phyloP scores from a whole-genome alignment of 2,797 vertebrate genomes.

The Manis pentadactyla region DNA sequence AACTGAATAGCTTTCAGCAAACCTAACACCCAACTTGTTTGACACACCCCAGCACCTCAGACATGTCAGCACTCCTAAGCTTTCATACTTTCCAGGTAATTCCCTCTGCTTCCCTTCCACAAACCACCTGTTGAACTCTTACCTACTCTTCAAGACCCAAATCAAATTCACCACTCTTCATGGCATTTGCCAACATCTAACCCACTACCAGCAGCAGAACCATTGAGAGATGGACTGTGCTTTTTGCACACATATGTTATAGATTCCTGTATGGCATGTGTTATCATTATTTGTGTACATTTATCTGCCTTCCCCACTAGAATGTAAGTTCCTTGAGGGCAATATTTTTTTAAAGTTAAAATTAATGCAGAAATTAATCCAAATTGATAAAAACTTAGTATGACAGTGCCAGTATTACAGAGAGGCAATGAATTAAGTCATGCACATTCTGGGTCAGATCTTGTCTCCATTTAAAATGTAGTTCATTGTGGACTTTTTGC shows the following conservation, averaged over 20 bases:
- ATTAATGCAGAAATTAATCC: conserved; percentile 12
- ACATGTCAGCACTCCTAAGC: background rate
- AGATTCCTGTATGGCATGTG: background rate
- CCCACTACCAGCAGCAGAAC: background rate
- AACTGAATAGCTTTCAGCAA: background rate
- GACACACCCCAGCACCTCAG: background rate
- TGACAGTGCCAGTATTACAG: background rate
- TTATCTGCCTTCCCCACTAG: background rate
- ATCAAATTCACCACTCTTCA: background rate
- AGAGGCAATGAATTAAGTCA: background rate
- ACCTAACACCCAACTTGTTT: background rate
- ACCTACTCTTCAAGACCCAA: background rate
- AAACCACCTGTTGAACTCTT: background rate
- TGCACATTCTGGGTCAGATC: background rate
- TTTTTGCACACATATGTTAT: rapidly evolving
- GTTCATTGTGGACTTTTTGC: background rate
- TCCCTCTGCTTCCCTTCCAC: background rate
- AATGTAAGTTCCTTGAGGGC: background rate
- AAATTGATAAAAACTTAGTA: conserved; percentile 1
- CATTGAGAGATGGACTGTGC: background rate
- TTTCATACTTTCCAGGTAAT: background rate
- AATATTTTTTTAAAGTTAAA: background rate
- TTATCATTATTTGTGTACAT: background rate
- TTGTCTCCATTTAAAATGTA: conserved; percentile 16
- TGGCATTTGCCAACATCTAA: background rate